Evolutionary conservation across 2,888 invertebrate genomes (phyloP).

Genomic region (Marasmarcha lunaedactyla): DNA sequence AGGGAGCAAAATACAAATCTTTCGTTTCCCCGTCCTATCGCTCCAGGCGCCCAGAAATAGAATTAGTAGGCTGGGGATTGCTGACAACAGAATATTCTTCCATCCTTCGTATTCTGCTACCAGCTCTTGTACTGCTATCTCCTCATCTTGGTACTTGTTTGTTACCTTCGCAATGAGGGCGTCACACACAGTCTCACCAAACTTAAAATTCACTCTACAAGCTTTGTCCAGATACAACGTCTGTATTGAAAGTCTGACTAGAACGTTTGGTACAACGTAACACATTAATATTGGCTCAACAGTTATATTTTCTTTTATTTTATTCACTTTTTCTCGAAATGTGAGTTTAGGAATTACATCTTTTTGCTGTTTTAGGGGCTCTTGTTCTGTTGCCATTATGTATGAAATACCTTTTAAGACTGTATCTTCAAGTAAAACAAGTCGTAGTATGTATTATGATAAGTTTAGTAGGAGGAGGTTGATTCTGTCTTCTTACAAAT

Average conservation of each 20-base stretch:
- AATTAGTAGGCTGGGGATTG: constrained; percentile 77
- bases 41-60: constrained; percentile 79
- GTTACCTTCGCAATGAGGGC: constrained; percentile 65
- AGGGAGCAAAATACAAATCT: constrained; percentile 79
- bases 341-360: too few relatives aligned
- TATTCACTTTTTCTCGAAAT: constrained; percentile 7
- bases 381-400: too few relatives aligned
- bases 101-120: constrained; percentile 79
- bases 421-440: too few relatives aligned
- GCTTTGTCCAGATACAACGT: constrained; percentile 82
- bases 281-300: constrained; percentile 74
- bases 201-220: constrained; percentile 72
- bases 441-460: too few relatives aligned
- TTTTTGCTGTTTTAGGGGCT: too few relatives aligned
- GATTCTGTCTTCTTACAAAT: too few relatives aligned
- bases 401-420: too few relatives aligned
- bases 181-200: constrained; percentile 73
- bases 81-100: constrained; percentile 79
- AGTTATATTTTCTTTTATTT: constrained; percentile 48
- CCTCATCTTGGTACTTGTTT: background rate
- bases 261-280: constrained; percentile 55
- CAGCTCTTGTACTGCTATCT: constrained; percentile 67
- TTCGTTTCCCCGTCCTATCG: constrained; percentile 66
- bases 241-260: constrained; percentile 76
- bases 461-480: too few relatives aligned